These are phyloP conservation scores for human DNA, from an alignment of 2,113 vertebrate species.

Conservation along the genomic window DNA sequence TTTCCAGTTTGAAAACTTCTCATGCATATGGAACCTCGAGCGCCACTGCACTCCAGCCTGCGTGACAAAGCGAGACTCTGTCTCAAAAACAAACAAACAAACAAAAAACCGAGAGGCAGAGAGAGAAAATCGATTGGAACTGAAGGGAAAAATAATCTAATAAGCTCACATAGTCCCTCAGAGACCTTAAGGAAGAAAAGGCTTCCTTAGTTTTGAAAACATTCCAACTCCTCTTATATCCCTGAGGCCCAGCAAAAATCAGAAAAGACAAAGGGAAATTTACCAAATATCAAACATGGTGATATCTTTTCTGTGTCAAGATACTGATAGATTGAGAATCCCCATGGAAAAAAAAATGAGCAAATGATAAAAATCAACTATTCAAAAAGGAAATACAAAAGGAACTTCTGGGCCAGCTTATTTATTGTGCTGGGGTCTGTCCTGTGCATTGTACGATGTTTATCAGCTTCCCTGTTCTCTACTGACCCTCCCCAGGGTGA, in stretches of 20 bases:
- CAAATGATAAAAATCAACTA: neutral
- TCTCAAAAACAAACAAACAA: no score
- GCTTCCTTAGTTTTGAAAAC: neutral
- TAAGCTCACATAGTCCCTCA: neutral
- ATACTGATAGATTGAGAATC: neutral
- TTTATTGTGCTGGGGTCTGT: neutral
- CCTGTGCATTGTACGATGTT: neutral
- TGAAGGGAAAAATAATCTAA: fast-evolving
- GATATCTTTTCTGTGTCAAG: neutral
- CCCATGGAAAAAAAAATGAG: neutral
- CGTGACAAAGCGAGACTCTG: no score
- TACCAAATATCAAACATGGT: neutral
- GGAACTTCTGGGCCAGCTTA: neutral
- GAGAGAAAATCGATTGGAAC: neutral
- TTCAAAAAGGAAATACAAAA: neutral
- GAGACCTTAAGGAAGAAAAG: neutral
- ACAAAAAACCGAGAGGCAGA: no score
- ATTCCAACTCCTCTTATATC: neutral
- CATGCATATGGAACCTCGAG: neutral
- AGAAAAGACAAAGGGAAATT: neutral
- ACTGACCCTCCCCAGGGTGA: neutral
- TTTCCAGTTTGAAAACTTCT: neutral
- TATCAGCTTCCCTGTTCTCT: neutral
- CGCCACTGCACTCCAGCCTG: no score
- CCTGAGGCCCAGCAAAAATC: neutral